A percentile compares a stretch with the other conserved stretches of the same genome.
These are phyloP conservation scores for Tillus elongatus DNA, from an alignment of 2,888 invertebrate species.

Conservation along the genomic window DNA sequence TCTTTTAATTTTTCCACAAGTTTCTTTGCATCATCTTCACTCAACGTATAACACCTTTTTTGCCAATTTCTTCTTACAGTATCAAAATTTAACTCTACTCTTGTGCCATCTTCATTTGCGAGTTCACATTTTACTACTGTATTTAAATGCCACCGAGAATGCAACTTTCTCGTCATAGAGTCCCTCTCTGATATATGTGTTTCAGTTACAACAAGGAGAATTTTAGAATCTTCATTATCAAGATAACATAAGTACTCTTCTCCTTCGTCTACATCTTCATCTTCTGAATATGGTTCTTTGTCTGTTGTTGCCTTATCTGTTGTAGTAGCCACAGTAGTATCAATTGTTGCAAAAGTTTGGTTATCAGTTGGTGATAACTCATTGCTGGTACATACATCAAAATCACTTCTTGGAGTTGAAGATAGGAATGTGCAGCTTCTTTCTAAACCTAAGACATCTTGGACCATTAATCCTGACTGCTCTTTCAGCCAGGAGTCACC, in stretches of 20 bases:
- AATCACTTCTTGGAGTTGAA: conserved; percentile 18
- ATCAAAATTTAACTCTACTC: conserved; percentile 51
- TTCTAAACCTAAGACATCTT: conserved; percentile 48
- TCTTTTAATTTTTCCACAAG: conserved; percentile 29
- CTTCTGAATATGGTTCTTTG: conserved; percentile 23
- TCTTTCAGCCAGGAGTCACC: conserved; percentile 53
- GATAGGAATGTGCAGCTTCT: conserved; percentile 23
- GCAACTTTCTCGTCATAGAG: conserved; percentile 32
- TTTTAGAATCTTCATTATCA: conserved; percentile 32
- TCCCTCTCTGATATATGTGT: conserved; percentile 37
- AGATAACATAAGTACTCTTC: conserved; percentile 37
- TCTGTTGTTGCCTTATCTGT: conserved; percentile 7
- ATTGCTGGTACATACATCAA: neutral
- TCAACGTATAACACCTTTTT: conserved; percentile 49
- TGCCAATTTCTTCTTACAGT: conserved; percentile 50
- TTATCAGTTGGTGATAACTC: neutral
- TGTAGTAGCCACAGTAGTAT: neutral
- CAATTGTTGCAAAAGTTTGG: neutral
- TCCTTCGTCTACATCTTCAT: conserved; percentile 33
- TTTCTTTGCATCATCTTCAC: conserved; percentile 46
- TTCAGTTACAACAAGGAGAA: conserved; percentile 37
- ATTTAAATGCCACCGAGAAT: conserved; percentile 44
- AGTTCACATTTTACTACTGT: conserved; percentile 45
- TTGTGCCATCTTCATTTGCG: conserved; percentile 31
- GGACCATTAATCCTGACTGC: conserved; percentile 39